A percentile compares a stretch with the other conserved stretches of the same genome.
Conservation (phyloP, 2,888 invertebrate species). For the Phortica magna region DNA sequence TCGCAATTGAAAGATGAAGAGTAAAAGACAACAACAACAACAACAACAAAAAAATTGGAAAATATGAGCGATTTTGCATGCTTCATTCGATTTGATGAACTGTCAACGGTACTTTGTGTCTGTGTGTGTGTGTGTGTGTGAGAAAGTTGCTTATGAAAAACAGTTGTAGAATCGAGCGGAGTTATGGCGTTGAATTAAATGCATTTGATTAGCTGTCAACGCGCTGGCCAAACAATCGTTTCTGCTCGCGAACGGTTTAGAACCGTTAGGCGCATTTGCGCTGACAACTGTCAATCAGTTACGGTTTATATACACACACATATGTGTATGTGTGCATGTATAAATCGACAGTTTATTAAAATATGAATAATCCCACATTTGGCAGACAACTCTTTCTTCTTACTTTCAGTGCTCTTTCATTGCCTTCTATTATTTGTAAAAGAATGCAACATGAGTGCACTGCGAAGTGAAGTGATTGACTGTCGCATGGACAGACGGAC, state of each 20-base stretch:
- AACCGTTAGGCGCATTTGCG: conserved; percentile 57
- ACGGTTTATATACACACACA: conserved; percentile 3
- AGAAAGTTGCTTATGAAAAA: too few species aligned
- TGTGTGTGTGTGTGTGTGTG: not conserved
- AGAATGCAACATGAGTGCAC: too few species aligned
- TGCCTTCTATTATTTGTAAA: too few species aligned
- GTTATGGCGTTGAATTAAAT: not conserved
- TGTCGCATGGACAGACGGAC: too few species aligned
- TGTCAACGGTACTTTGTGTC: conserved; percentile 68
- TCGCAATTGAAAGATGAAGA: too few species aligned
- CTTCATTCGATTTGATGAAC: conserved; percentile 75
- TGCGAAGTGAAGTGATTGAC: too few species aligned
- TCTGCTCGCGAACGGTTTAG: conserved; percentile 39
- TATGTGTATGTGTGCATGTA: not conserved
- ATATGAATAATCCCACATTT: conserved; percentile 55
- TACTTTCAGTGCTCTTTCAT: too few species aligned
- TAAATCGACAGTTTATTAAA: conserved; percentile 57
- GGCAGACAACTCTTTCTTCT: not conserved
- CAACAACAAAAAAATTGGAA: not conserved
- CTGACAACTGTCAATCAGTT: conserved; percentile 1
- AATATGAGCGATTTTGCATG: conserved; percentile 64
- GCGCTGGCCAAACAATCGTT: too few species aligned
- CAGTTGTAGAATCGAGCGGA: not conserved
- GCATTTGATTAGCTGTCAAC: conserved; percentile 68
- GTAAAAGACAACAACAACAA: not conserved